Evolutionary conservation across 2,797 vertebrate species (phyloP).

Genomic region (Nyctibius grandis): DNA sequence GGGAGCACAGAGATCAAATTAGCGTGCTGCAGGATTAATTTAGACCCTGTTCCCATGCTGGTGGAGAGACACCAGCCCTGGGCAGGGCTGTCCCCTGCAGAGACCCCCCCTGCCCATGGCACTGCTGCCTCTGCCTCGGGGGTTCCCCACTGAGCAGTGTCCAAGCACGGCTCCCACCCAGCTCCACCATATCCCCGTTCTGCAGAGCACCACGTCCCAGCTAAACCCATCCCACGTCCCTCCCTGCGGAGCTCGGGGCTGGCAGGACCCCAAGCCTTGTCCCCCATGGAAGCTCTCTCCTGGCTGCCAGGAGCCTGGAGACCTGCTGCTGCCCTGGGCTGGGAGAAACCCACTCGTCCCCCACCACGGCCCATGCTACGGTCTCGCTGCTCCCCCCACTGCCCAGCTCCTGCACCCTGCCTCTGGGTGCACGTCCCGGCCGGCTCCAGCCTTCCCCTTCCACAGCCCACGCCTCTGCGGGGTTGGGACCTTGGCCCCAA

Average conservation of each 20-base stretch:
- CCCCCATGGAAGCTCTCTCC: background rate
- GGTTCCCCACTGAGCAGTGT: background rate
- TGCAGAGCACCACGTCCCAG: no score
- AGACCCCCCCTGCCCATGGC: background rate
- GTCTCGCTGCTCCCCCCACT: background rate
- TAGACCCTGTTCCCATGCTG: rapidly evolving
- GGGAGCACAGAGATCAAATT: background rate
- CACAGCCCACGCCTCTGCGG: background rate
- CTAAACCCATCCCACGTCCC: background rate
- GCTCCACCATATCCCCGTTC: rapidly evolving
- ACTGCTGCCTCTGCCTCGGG: background rate
- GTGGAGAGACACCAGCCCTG: background rate
- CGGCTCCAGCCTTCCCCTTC: background rate
- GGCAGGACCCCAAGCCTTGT: background rate
- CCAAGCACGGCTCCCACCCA: background rate
- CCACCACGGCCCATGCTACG: rapidly evolving
- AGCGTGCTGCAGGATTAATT: background rate
- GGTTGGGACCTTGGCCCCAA: rapidly evolving
- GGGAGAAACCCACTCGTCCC: rapidly evolving
- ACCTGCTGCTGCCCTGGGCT: background rate
- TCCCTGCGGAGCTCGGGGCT: no score
- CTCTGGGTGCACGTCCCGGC: rapidly evolving
- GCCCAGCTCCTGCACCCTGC: background rate
- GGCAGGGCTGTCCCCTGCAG: background rate
- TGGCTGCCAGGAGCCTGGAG: background rate